These are phyloP conservation scores for Acronicta aceris DNA, from an alignment of 2,888 invertebrate species.

Conservation along the genomic window DNA sequence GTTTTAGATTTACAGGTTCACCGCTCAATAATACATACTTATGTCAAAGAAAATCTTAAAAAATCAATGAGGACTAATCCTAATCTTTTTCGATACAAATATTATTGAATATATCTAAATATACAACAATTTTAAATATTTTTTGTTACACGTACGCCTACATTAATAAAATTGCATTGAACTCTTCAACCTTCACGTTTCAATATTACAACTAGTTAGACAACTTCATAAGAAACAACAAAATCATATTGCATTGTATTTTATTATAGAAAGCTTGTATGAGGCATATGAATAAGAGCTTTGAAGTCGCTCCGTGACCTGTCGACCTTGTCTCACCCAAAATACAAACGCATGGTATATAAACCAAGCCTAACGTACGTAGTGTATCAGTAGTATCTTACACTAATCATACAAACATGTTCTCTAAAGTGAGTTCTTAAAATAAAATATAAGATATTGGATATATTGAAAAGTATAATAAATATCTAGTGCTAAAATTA, in stretches of 20 bases:
- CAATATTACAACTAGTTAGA: background rate
- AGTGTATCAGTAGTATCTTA: constrained; percentile 73
- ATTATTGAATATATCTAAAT: no score
- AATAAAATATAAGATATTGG: background rate
- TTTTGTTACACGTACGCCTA: no score
- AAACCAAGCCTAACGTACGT: constrained; percentile 64
- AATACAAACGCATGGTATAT: constrained; percentile 71
- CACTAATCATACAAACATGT: constrained; percentile 74
- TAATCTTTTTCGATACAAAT: no score
- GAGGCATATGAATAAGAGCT: constrained; percentile 27
- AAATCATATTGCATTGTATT: background rate
- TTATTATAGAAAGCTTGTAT: constrained; percentile 1
- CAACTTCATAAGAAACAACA: background rate
- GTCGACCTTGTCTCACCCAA: constrained; percentile 78
- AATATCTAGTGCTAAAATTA: constrained; percentile 2
- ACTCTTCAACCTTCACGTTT: background rate
- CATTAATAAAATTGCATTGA: background rate
- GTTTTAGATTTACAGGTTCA: background rate
- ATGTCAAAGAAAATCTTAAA: no score
- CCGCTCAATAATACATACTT: background rate
- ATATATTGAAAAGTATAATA: background rate
- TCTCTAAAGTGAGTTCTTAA: constrained; percentile 77
- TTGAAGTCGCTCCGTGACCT: constrained; percentile 68
- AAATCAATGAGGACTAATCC: no score
- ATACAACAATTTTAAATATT: no score